Conservation (phyloP, 2,113 vertebrate genomes). For the Embiotoca jacksoni region DNA sequence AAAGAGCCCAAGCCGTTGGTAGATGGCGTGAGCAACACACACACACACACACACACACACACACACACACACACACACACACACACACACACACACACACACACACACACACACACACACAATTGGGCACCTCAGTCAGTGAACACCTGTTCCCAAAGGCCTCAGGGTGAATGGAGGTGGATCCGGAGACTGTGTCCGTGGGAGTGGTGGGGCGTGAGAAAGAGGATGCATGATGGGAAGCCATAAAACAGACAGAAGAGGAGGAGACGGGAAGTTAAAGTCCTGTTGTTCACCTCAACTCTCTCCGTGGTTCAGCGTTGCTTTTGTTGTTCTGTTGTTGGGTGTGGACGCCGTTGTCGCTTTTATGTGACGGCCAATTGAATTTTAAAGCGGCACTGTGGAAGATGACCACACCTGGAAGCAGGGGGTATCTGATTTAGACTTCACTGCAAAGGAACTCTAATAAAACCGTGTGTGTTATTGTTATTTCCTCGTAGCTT, state of each 20-base stretch:
- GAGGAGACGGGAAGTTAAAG: slow-evolving; percentile 12
- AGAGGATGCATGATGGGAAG: slow-evolving; percentile 4
- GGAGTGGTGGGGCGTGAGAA: slow-evolving; percentile 37
- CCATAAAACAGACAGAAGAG: slow-evolving; percentile 39
- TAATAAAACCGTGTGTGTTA: background rate
- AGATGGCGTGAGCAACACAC: background rate
- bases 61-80: too few relatives aligned
- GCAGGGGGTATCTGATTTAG: background rate
- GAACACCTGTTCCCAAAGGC: slow-evolving; percentile 60
- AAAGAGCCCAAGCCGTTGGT: slow-evolving; percentile 6
- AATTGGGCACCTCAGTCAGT: slow-evolving; percentile 3
- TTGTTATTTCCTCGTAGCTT: too few relatives aligned
- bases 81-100: too few relatives aligned
- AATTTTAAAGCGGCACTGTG: too few relatives aligned
- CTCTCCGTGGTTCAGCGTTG: background rate
- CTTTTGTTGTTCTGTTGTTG: slow-evolving; percentile 32
- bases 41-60: background rate
- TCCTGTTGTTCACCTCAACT: slow-evolving; percentile 13
- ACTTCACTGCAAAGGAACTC: background rate
- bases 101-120: background rate
- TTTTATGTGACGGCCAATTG: background rate
- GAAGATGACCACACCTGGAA: too few relatives aligned
- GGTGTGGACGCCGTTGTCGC: slow-evolving; percentile 3
- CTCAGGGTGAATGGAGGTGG: slow-evolving; percentile 24
- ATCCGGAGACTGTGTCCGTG: background rate